A percentile compares a stretch with the other conserved stretches of the same genome.
Conservation (phyloP, 2,113 vertebrate species). For the Silurus asotus region DNA sequence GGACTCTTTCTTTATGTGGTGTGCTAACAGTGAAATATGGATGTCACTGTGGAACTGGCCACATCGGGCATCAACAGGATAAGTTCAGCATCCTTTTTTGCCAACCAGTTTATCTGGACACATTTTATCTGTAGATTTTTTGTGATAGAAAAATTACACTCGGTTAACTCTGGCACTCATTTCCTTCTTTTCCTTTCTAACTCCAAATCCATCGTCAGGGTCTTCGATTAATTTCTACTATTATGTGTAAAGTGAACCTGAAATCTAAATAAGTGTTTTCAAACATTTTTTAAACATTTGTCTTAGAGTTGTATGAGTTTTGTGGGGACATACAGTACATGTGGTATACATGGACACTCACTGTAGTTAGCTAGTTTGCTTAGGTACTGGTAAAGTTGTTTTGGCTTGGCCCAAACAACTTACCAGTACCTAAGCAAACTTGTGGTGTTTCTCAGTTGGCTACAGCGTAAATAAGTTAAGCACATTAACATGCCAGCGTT, state of each 20-base stretch:
- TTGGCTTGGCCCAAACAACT: too few relatives aligned
- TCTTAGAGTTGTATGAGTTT: not conserved
- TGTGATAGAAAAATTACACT: not conserved
- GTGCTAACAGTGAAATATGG: not conserved
- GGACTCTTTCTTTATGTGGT: constrained; percentile 10
- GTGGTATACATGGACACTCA: not conserved
- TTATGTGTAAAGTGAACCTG: not conserved
- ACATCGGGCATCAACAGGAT: not conserved
- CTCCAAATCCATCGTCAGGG: not conserved
- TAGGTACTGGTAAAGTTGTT: not conserved
- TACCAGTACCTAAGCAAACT: too few relatives aligned
- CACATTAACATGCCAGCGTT: not conserved
- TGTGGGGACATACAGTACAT: not conserved
- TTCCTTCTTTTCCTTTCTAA: not conserved
- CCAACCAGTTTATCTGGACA: not conserved
- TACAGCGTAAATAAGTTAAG: not conserved
- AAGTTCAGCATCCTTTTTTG: not conserved
- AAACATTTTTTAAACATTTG: not conserved
- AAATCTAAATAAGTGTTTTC: not conserved
- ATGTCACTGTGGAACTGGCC: not conserved
- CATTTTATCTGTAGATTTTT: not conserved
- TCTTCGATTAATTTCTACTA: not conserved
- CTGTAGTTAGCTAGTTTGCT: not conserved
- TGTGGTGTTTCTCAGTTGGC: not conserved
- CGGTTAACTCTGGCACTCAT: not conserved